Conservation (phyloP, 2,888 invertebrate species). For the Mamestra brassicae region DNA sequence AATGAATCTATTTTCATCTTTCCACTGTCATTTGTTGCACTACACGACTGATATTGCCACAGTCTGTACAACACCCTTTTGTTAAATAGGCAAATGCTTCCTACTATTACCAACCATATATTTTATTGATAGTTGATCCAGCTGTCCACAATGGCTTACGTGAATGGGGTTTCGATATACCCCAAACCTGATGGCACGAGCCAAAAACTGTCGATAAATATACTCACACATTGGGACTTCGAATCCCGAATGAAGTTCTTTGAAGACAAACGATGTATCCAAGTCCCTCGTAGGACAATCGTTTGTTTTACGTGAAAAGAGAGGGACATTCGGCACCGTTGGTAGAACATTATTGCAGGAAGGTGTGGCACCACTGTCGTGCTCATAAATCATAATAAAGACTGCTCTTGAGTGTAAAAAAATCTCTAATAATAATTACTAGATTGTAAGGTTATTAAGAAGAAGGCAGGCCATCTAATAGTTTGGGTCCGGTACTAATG, state of each 20-base stretch:
- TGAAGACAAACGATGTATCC: constrained; percentile 49
- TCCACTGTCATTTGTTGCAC: not conserved
- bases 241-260: constrained; percentile 28
- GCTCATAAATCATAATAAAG: no score
- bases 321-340: not conserved
- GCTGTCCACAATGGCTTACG: constrained; percentile 21
- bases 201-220: constrained; percentile 28
- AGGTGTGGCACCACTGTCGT: not conserved
- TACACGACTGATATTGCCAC: not conserved
- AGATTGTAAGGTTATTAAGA: not conserved
- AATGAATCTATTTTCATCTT: not conserved
- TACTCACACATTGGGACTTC: constrained; percentile 22
- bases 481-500: not conserved
- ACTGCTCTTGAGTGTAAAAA: no score
- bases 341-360: constrained; percentile 13
- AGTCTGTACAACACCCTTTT: not conserved
- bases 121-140: constrained; percentile 38
- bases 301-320: constrained; percentile 24
- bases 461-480: not conserved
- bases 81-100: not conserved
- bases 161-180: constrained; percentile 47
- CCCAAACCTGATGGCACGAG: constrained; percentile 20
- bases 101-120: constrained; percentile 12
- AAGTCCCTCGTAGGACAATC: constrained; percentile 24
- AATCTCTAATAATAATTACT: no score